These are phyloP conservation scores for Bothrops jararaca DNA, from an alignment of 2,113 vertebrate species.

Conservation along the genomic window DNA sequence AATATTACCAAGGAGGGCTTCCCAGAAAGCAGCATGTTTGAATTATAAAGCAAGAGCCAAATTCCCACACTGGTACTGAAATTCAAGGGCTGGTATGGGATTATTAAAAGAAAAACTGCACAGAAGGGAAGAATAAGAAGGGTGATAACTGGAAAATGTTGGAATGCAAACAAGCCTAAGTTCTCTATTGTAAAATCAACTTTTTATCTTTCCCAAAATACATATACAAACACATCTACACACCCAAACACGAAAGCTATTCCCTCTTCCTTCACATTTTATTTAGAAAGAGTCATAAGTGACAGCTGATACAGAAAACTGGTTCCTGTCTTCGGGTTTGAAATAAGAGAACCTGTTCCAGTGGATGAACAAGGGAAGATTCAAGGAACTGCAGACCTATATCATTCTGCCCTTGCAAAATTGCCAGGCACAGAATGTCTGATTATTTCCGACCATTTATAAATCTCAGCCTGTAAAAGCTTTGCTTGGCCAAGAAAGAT, in stretches of 20 bases:
- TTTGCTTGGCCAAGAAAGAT: background rate
- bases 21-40: conserved; percentile 41
- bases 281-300: background rate
- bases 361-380: background rate
- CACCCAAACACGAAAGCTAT: background rate
- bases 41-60: conserved; percentile 42
- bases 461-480: background rate
- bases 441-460: background rate
- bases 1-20: conserved; percentile 36
- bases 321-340: background rate
- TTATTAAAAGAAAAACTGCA: background rate
- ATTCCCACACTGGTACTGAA: conserved; percentile 39
- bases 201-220: background rate
- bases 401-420: background rate
- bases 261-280: background rate
- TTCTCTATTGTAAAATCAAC: background rate
- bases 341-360: background rate
- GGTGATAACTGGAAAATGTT: background rate
- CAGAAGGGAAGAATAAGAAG: background rate
- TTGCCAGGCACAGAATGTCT: background rate
- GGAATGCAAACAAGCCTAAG: background rate
- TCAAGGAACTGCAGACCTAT: background rate
- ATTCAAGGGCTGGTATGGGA: conserved; percentile 43
- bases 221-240: background rate
- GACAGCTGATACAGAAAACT: background rate